These are phyloP conservation scores for Drosophila tanythrix DNA, from an alignment of 2,888 invertebrate genomes.

Conservation along the genomic window DNA sequence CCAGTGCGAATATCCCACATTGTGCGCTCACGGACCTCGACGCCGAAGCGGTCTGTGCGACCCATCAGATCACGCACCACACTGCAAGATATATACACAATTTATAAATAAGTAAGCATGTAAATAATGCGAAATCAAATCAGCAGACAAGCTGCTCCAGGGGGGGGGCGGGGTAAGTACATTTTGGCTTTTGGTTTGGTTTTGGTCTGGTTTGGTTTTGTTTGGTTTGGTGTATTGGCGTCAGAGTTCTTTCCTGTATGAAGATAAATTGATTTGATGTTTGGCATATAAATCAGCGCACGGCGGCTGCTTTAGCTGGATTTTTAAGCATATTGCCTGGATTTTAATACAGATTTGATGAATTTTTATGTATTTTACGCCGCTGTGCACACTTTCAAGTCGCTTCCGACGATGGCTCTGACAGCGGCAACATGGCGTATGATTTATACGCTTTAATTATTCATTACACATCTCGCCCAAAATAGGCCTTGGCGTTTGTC, in stretches of 20 bases:
- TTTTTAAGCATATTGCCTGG: conserved; percentile 50
- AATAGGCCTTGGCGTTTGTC: conserved; percentile 24
- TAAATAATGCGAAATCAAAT: conserved; percentile 59
- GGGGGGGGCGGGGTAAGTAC: conserved; percentile 4
- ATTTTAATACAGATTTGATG: conserved; percentile 51
- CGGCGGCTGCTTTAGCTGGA: conserved; percentile 32
- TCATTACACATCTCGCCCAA: conserved; percentile 45
- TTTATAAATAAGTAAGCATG: conserved; percentile 13
- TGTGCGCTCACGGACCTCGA: conserved; percentile 93
- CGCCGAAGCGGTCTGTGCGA: conserved; percentile 92
- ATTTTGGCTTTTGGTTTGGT: conserved; percentile 19
- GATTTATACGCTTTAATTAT: conserved; percentile 76
- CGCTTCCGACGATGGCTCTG: conserved; percentile 21
- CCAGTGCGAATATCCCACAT: conserved; percentile 96
- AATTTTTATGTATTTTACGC: conserved; percentile 56
- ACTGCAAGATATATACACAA: conserved; percentile 76
- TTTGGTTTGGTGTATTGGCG: conserved; percentile 4
- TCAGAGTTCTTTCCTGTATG: conserved; percentile 44
- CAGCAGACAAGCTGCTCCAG: conserved; percentile 19
- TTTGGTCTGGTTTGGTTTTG: conserved; percentile 7
- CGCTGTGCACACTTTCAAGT: conserved; percentile 63
- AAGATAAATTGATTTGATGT: conserved; percentile 81
- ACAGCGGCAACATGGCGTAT: conserved; percentile 65
- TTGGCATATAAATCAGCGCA: conserved; percentile 74
- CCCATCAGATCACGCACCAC: conserved; percentile 89